Conservation (phyloP, 2,888 invertebrate genomes). For the Coelopa pilipes region DNA sequence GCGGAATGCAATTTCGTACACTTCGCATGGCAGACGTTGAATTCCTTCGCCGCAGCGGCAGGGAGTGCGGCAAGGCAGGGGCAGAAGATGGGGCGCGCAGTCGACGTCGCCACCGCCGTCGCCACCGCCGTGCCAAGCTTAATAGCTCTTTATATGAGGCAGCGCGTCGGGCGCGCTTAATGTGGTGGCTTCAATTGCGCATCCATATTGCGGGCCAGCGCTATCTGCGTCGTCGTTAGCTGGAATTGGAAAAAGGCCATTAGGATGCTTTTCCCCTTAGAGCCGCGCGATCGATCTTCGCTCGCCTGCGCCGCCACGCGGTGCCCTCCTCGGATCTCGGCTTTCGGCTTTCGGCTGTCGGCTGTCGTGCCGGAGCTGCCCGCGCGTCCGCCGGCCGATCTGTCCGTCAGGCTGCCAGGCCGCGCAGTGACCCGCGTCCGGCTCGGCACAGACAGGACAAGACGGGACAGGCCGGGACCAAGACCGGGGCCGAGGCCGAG, state of each 20-base stretch:
- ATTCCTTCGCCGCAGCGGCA: not conserved
- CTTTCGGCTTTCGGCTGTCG: too few relatives aligned
- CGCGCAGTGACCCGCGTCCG: too few relatives aligned
- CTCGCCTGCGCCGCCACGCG: not conserved
- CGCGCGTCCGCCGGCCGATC: too few relatives aligned
- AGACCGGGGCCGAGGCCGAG: too few relatives aligned
- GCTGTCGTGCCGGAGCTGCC: not conserved
- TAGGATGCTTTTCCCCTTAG: constrained; percentile 43
- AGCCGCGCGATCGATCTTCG: constrained; percentile 20
- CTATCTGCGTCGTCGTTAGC: constrained; percentile 55
- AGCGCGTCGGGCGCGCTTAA: constrained; percentile 43
- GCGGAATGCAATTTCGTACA: constrained; percentile 17
- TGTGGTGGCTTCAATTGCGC: constrained; percentile 39
- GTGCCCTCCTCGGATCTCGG: too few relatives aligned
- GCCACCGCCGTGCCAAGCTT: constrained; percentile 44
- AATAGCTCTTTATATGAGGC: constrained; percentile 62
- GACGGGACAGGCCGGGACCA: not conserved
- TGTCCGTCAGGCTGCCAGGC: not conserved
- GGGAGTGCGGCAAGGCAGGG: too few relatives aligned
- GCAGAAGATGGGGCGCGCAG: too few relatives aligned
- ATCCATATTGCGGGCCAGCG: constrained; percentile 28
- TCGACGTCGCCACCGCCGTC: not conserved
- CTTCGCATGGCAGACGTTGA: constrained; percentile 52
- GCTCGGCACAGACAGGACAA: too few relatives aligned
- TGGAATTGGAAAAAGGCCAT: constrained; percentile 52